A percentile compares a stretch with the other conserved stretches of the same genome.
Conservation (phyloP, 2,888 invertebrate species). For the Lepidonotus clava region DNA sequence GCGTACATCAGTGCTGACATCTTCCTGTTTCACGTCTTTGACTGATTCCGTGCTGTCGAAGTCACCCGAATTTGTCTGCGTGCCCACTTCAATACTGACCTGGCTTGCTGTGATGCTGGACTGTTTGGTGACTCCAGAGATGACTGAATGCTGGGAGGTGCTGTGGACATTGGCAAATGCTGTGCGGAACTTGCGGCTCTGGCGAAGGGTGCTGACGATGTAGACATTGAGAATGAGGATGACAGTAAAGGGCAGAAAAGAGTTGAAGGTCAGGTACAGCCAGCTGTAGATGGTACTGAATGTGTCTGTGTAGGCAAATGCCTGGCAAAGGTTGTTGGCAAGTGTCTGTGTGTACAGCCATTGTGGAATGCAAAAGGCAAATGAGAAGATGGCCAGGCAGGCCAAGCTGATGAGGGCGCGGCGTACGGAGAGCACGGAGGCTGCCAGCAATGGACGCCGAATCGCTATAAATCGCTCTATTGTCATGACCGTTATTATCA, state of each 20-base stretch:
- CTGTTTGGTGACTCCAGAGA: neutral
- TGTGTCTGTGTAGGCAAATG: neutral
- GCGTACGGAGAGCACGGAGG: too few species aligned
- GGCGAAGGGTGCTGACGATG: neutral
- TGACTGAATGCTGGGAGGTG: neutral
- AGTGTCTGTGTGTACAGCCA: neutral
- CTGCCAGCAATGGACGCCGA: neutral
- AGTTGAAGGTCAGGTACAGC: constrained; percentile 24
- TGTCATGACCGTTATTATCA: neutral
- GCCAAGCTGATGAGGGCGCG: neutral
- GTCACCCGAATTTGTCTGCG: neutral
- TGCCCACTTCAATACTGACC: neutral
- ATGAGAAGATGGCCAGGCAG: neutral
- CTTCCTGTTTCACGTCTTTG: neutral
- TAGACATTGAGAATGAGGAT: constrained; percentile 17
- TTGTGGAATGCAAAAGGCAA: constrained; percentile 1
- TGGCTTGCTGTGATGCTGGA: neutral
- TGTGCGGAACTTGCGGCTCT: neutral
- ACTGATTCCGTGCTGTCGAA: neutral
- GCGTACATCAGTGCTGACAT: neutral
- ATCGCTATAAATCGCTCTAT: constrained; percentile 2
- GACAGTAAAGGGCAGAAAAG: constrained; percentile 28
- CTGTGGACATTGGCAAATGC: too few species aligned
- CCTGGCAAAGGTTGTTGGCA: neutral
- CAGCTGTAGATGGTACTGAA: constrained; percentile 35